phyloP scores from a whole-genome alignment of 2,797 vertebrate genomes.

The Antrozous pallidus region DNA sequence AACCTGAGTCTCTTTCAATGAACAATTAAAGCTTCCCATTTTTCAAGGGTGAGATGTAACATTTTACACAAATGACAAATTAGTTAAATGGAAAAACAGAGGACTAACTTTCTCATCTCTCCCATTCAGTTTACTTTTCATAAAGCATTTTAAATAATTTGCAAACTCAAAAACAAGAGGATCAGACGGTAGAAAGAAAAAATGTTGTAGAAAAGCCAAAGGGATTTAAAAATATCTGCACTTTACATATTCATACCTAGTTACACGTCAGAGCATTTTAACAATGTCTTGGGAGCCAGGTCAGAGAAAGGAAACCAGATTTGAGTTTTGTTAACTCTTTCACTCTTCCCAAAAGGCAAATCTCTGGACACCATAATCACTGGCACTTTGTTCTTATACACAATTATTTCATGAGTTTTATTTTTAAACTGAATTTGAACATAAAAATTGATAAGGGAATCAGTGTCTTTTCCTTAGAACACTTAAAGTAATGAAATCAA shows the following conservation, averaged over 20 bases:
- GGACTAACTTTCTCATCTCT: background rate
- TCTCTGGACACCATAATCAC: background rate
- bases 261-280: background rate
- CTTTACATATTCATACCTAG: background rate
- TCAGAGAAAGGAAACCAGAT: slow-evolving; percentile 36
- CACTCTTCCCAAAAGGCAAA: background rate
- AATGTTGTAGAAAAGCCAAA: background rate
- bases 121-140: slow-evolving; percentile 7
- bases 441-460: slow-evolving; percentile 19
- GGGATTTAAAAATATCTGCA: background rate
- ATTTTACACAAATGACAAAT: background rate
- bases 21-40: slow-evolving; percentile 1
- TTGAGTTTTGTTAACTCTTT: slow-evolving; percentile 4
- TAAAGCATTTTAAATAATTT: background rate
- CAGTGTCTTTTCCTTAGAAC: background rate
- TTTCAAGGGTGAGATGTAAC: background rate
- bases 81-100: slow-evolving; percentile 8
- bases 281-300: background rate
- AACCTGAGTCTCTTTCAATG: background rate
- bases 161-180: background rate
- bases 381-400: background rate
- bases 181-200: background rate
- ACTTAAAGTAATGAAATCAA: slow-evolving; percentile 21
- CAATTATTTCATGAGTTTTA: background rate
- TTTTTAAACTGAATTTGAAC: slow-evolving; percentile 31